Evolutionary conservation across 1,140 invertebrate genomes (phyloP).

Genomic region (Drosophila auraria): DNA sequence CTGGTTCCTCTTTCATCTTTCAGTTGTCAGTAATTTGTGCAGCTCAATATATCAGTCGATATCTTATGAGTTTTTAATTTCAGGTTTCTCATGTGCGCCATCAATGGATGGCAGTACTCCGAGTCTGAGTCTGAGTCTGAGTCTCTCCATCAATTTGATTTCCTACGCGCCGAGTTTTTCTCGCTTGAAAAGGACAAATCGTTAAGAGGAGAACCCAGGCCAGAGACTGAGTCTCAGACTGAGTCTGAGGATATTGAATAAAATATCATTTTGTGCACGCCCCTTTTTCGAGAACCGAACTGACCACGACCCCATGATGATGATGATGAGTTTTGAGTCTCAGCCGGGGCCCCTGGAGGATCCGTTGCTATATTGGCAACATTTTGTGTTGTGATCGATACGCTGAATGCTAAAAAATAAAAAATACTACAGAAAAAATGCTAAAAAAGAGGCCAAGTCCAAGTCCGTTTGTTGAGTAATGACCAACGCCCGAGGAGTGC

Average conservation of each 20-base stretch:
- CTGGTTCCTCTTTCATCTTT: constrained; percentile 67
- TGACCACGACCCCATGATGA: constrained; percentile 12
- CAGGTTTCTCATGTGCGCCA: constrained; percentile 63
- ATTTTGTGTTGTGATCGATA: constrained; percentile 78
- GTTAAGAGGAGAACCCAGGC: constrained; percentile 31
- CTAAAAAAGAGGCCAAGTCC: not conserved
- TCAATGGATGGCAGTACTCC: constrained; percentile 2
- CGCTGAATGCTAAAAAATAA: constrained; percentile 59
- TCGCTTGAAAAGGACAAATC: constrained; percentile 84
- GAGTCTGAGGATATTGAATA: constrained; percentile 80
- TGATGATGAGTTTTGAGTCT: constrained; percentile 69
- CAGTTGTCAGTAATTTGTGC: constrained; percentile 85
- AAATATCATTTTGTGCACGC: constrained; percentile 85
- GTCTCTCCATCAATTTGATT: constrained; percentile 81
- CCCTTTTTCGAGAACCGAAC: constrained; percentile 49
- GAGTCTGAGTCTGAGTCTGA: not conserved
- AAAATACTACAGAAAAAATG: too few species aligned
- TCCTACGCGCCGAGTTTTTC: constrained; percentile 65
- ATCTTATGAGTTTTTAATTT: constrained; percentile 85
- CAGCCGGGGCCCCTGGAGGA: constrained; percentile 12
- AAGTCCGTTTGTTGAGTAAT: constrained; percentile 62
- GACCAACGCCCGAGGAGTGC: constrained; percentile 76
- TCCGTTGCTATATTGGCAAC: constrained; percentile 66
- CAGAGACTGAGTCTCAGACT: not conserved
- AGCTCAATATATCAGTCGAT: constrained; percentile 85